A percentile compares a stretch with the other conserved stretches of the same genome.
Evolutionary conservation across 2,888 invertebrate species (phyloP).

Genomic region (Patella pellucida): DNA sequence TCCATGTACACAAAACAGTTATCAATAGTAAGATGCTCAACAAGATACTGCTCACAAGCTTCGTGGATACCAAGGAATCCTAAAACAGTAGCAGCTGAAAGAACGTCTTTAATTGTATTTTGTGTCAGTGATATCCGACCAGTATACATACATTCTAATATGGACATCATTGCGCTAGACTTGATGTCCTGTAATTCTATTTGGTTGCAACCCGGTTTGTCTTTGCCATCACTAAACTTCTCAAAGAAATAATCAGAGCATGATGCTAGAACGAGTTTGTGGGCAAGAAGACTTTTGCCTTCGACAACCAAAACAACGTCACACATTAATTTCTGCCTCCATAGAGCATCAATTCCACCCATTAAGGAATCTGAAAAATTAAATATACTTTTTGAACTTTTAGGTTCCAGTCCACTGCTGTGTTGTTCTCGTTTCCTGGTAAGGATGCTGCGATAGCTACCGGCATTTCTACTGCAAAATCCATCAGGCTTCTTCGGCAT

Average conservation of each 20-base stretch:
- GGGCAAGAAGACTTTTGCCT: slow-evolving; percentile 40
- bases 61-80: slow-evolving; percentile 49
- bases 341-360: slow-evolving; percentile 51
- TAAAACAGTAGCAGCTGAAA: slow-evolving; percentile 42
- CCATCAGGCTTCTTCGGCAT: not conserved
- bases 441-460: slow-evolving; percentile 15
- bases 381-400: slow-evolving; percentile 28
- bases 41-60: slow-evolving; percentile 50
- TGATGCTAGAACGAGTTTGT: slow-evolving; percentile 48
- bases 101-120: slow-evolving; percentile 43
- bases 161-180: slow-evolving; percentile 35
- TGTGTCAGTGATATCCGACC: slow-evolving; percentile 48
- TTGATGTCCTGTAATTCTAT: slow-evolving; percentile 42
- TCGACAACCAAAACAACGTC: slow-evolving; percentile 47
- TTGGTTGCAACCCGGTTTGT: slow-evolving; percentile 22
- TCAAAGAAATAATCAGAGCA: slow-evolving; percentile 56
- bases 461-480: not conserved
- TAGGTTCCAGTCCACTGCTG: not conserved
- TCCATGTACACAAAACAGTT: slow-evolving; percentile 52
- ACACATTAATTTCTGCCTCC: slow-evolving; percentile 52
- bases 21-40: slow-evolving; percentile 39
- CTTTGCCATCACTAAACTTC: slow-evolving; percentile 37
- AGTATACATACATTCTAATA: slow-evolving; percentile 56
- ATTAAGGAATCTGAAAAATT: slow-evolving; percentile 44
- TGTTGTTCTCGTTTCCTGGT: not conserved